These are phyloP conservation scores for Hylaeus volcanicus DNA, from an alignment of 1,140 invertebrate species.

Conservation along the genomic window DNA sequence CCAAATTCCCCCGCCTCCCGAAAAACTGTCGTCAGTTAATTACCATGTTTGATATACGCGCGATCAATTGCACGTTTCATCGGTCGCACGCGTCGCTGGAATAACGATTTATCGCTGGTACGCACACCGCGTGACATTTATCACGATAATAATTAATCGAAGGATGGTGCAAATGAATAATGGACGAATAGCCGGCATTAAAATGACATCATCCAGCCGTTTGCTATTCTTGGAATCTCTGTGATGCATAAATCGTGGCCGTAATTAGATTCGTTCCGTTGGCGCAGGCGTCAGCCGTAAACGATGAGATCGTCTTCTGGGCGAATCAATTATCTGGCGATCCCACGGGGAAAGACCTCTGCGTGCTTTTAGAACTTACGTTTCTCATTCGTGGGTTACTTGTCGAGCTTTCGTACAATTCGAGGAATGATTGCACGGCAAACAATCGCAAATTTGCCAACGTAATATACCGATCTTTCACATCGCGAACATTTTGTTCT, in stretches of 20 bases:
- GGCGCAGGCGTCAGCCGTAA: neutral
- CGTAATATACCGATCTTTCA: too few relatives aligned
- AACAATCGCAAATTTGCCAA: too few relatives aligned
- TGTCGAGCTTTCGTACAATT: too few relatives aligned
- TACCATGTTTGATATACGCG: neutral
- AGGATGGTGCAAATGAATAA: conserved; percentile 52
- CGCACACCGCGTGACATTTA: conserved; percentile 51
- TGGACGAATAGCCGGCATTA: conserved; percentile 40
- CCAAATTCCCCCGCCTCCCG: too few relatives aligned
- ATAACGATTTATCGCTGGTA: conserved; percentile 56
- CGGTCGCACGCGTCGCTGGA: conserved; percentile 14
- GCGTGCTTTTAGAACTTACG: neutral
- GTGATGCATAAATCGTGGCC: conserved; percentile 8
- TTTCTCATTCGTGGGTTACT: neutral
- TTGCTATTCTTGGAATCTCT: conserved; percentile 12
- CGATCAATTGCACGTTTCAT: conserved; percentile 50
- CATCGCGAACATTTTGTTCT: too few relatives aligned
- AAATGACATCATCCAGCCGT: conserved; percentile 44
- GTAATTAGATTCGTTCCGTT: neutral
- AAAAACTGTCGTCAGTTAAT: conserved; percentile 19
- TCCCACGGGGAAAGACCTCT: neutral
- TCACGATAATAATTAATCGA: conserved; percentile 71
- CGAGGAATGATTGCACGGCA: neutral
- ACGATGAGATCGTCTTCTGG: neutral
- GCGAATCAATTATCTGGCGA: neutral